These are phyloP conservation scores for Megalonaias nervosa DNA, from an alignment of 1,140 invertebrate species.

Conservation along the genomic window DNA sequence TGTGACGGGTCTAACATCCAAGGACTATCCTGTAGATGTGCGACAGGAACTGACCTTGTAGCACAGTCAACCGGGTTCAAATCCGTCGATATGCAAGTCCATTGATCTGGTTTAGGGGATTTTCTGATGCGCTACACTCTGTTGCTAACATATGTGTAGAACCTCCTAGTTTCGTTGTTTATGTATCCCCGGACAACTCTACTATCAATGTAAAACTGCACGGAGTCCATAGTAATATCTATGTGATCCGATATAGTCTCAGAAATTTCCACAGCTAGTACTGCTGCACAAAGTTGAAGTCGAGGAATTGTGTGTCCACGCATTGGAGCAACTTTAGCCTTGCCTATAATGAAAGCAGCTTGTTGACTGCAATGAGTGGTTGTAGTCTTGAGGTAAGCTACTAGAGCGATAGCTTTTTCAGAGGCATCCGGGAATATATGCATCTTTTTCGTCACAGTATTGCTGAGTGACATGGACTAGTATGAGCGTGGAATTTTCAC, in stretches of 20 bases:
- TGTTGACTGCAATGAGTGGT: neutral
- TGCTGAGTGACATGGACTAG: conserved; percentile 6
- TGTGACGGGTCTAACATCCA: too few species aligned
- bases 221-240: neutral
- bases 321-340: conserved; percentile 34
- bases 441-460: conserved; percentile 6
- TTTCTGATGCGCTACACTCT: conserved; percentile 18
- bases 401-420: conserved; percentile 32
- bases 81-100: conserved; percentile 5
- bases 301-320: conserved; percentile 36
- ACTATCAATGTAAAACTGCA: conserved; percentile 13
- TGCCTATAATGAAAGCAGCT: conserved; percentile 23
- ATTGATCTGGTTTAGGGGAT: conserved; percentile 9
- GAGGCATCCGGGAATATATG: conserved; percentile 44
- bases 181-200: conserved; percentile 22
- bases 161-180: conserved; percentile 14
- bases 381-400: conserved; percentile 24
- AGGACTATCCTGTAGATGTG: too few species aligned
- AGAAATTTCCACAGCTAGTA: conserved; percentile 26
- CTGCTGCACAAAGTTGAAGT: conserved; percentile 36
- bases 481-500: conserved; percentile 23
- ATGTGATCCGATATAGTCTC: conserved; percentile 18
- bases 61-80: neutral
- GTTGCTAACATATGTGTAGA: conserved; percentile 22
- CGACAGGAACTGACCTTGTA: too few species aligned